phyloP scores from a whole-genome alignment of 2,888 invertebrate genomes.

The Amaurobius ferox region DNA sequence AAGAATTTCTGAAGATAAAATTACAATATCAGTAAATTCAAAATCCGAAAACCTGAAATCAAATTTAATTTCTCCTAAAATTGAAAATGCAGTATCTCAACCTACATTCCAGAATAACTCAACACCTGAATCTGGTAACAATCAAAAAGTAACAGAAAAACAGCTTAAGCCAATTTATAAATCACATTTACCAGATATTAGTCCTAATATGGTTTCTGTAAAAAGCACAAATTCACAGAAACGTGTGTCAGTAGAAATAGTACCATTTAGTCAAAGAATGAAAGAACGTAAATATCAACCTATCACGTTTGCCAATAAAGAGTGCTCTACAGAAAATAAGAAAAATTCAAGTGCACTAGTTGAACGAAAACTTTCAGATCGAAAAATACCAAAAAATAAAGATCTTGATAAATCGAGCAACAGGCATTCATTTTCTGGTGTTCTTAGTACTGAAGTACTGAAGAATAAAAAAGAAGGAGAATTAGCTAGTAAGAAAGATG shows the following conservation, averaged over 20 bases:
- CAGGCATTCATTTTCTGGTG: conserved; percentile 50
- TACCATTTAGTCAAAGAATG: conserved; percentile 71
- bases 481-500: conserved; percentile 19
- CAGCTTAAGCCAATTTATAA: conserved; percentile 33
- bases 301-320: conserved; percentile 44
- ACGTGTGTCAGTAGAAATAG: conserved; percentile 72
- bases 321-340: conserved; percentile 32
- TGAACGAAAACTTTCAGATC: conserved; percentile 53
- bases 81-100: background rate
- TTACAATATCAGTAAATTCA: conserved; percentile 67
- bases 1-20: conserved; percentile 55
- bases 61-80: background rate
- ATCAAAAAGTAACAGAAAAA: conserved; percentile 35
- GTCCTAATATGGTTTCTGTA: background rate
- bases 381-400: conserved; percentile 49
- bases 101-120: background rate
- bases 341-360: conserved; percentile 22
- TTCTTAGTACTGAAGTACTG: conserved; percentile 26
- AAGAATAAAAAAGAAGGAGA: conserved; percentile 38
- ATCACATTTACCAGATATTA: conserved; percentile 27
- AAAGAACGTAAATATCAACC: conserved; percentile 69
- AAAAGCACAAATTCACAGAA: conserved; percentile 53
- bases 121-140: background rate
- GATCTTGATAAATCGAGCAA: conserved; percentile 55
- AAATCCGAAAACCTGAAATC: conserved; percentile 31